A percentile compares a stretch with the other conserved stretches of the same genome.
Evolutionary conservation across 2,888 invertebrate species (phyloP).

Genomic region (Epirrhoe tristata): DNA sequence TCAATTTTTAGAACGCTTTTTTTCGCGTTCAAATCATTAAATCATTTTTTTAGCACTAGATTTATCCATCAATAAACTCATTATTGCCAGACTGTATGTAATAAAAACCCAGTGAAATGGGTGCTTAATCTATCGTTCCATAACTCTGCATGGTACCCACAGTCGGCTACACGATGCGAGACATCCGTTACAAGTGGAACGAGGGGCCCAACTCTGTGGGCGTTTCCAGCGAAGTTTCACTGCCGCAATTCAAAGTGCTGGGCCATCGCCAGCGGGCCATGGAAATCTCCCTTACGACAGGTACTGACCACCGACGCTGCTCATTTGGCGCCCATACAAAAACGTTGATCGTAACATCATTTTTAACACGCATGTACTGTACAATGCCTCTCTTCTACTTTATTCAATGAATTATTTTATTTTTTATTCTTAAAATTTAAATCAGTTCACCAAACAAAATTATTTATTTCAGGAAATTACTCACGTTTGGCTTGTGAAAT

Average conservation of each 20-base stretch:
- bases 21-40: slow-evolving; percentile 11
- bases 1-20: slow-evolving; percentile 52
- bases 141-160: slow-evolving; percentile 81
- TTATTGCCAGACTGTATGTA: slow-evolving; percentile 37
- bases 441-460: not conserved
- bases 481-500: slow-evolving; percentile 98
- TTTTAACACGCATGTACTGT: slow-evolving; percentile 24
- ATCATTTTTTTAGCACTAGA: slow-evolving; percentile 17
- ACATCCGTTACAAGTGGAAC: slow-evolving; percentile 99
- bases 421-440: not conserved
- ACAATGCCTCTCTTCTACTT: slow-evolving; percentile 9
- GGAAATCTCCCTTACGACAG: slow-evolving; percentile 97
- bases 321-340: slow-evolving; percentile 19
- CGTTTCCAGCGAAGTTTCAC: slow-evolving; percentile 96
- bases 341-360: slow-evolving; percentile 17
- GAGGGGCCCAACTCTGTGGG: slow-evolving; percentile 97
- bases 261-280: slow-evolving; percentile 97
- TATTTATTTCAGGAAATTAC: slow-evolving; percentile 92
- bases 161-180: slow-evolving; percentile 99
- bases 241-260: slow-evolving; percentile 98
- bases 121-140: slow-evolving; percentile 80
- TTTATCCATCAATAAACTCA: slow-evolving; percentile 19
- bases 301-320: slow-evolving; percentile 84
- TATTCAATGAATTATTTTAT: not conserved
- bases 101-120: slow-evolving; percentile 82